Evolutionary conservation across 2,888 invertebrate species (phyloP).

Genomic region (Agrochola circellaris): DNA sequence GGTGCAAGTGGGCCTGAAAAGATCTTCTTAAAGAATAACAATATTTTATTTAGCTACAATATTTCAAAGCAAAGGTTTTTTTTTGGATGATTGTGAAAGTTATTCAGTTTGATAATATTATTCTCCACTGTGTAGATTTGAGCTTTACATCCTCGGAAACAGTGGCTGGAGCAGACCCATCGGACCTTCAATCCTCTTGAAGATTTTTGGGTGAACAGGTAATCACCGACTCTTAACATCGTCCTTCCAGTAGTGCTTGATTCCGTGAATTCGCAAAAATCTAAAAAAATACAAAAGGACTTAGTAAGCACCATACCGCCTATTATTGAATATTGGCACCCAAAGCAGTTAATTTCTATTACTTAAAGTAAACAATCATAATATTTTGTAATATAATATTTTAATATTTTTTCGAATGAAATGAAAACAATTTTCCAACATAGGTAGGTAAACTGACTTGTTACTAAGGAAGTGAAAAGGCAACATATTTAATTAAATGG

Average conservation of each 20-base stretch:
- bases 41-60: slow-evolving; percentile 13
- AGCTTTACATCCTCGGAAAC: slow-evolving; percentile 69
- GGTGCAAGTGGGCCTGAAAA: not conserved
- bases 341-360: not conserved
- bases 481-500: not conserved
- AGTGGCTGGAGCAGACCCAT: slow-evolving; percentile 74
- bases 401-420: not conserved
- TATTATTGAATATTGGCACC: not conserved
- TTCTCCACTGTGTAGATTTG: slow-evolving; percentile 66
- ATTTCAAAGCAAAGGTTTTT: slow-evolving; percentile 31
- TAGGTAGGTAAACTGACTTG: not conserved
- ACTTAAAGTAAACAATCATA: not conserved
- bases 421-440: not conserved
- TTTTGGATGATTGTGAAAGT: slow-evolving; percentile 66
- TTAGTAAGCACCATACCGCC: not conserved
- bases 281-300: slow-evolving; percentile 20
- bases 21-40: not conserved
- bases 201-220: slow-evolving; percentile 63
- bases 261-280: slow-evolving; percentile 67
- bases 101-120: slow-evolving; percentile 61
- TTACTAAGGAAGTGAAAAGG: not conserved
- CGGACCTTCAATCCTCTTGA: slow-evolving; percentile 59
- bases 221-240: slow-evolving; percentile 67
- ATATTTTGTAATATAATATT: not conserved
- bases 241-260: slow-evolving; percentile 71